Base-by-base conservation (phyloP, 2,113 vertebrate genomes). In the Poicephalus gulielmi region DNA sequence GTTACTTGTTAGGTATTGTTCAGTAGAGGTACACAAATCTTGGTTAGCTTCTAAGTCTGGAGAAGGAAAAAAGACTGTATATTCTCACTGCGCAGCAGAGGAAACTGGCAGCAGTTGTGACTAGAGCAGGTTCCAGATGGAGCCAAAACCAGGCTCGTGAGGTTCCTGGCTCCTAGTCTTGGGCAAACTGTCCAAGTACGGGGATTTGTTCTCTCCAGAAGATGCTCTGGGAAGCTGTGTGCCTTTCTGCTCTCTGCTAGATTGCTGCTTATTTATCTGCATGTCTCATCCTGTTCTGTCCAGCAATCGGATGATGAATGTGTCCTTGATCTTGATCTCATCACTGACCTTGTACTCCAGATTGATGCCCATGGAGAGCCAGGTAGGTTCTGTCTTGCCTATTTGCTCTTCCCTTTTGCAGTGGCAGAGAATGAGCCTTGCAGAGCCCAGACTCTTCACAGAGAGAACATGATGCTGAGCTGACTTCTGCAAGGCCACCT, bases 271-370 rank as follows among this genome's bases (percentile, higher is more conserved):
- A 9, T 60, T 90, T 37, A 79, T 22, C 53, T 64, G 37, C 22
- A 0, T 35, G 30, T 92, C 25, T 80, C 47, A 30, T 87, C n/a
- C 55, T 94, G 24, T 80, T 18, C 43, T 33, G 18, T 77, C 24
- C 84, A 97, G 94, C 96, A 99, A 98, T 97, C 97, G 0, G 96
- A 98, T 10, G 98, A 98, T 5, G 98, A 99, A 14, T 97, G 98
- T 2, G 77, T 97, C 14, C 98, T 98, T 0, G 98, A 99, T 93
- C 94, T 99, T 11, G 98, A 99, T 93, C 97, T 99, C 19, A 98
- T 99, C 69, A 98, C 98, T 0, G 98, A 99, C 59, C 98, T 99
- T 3, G 98, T 99, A 9, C 97, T 99, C 66, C 98, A 99, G 92
- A 99, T 99, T 2, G 99, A 99, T 93, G 97, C 82, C 83, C 94